Conservation (phyloP, 1,140 invertebrate genomes). For the Lepidostoma basale region DNA sequence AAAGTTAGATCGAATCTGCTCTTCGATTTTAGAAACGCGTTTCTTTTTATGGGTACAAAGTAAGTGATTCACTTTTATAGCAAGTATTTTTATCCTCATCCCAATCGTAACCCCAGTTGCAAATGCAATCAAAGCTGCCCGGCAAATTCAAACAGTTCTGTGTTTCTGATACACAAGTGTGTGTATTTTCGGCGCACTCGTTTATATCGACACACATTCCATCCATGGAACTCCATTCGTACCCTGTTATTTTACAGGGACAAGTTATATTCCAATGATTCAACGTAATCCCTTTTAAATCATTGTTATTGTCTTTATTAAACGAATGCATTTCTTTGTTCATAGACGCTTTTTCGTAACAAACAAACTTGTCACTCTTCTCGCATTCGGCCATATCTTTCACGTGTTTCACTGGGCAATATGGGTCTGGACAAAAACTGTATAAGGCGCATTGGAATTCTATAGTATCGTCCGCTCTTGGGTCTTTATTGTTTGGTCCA, state of each 20-base stretch:
- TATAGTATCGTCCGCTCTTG: conserved; percentile 60
- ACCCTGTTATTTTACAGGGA: conserved; percentile 58
- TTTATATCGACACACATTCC: conserved; percentile 69
- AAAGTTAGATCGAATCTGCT: too few relatives aligned
- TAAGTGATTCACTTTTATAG: background rate
- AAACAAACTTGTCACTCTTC: conserved; percentile 56
- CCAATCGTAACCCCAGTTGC: conserved; percentile 58
- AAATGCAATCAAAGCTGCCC: conserved; percentile 61
- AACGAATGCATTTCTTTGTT: conserved; percentile 42
- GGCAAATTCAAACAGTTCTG: conserved; percentile 66
- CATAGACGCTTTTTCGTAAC: conserved; percentile 43
- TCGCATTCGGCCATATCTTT: conserved; percentile 52
- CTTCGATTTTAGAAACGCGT: too few relatives aligned
- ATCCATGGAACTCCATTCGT: conserved; percentile 64
- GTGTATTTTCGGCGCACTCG: conserved; percentile 59
- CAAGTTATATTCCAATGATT: conserved; percentile 69
- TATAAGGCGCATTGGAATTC: conserved; percentile 67
- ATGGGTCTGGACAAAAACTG: conserved; percentile 71
- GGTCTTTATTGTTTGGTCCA: conserved; percentile 57
- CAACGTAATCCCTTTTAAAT: conserved; percentile 58
- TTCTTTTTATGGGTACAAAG: too few relatives aligned
- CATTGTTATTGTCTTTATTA: conserved; percentile 57
- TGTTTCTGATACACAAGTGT: conserved; percentile 55
- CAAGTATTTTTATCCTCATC: conserved; percentile 48
- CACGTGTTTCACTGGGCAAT: conserved; percentile 63